These are phyloP conservation scores for Esox masquinongy DNA, from an alignment of 2,797 vertebrate genomes.

Conservation along the genomic window DNA sequence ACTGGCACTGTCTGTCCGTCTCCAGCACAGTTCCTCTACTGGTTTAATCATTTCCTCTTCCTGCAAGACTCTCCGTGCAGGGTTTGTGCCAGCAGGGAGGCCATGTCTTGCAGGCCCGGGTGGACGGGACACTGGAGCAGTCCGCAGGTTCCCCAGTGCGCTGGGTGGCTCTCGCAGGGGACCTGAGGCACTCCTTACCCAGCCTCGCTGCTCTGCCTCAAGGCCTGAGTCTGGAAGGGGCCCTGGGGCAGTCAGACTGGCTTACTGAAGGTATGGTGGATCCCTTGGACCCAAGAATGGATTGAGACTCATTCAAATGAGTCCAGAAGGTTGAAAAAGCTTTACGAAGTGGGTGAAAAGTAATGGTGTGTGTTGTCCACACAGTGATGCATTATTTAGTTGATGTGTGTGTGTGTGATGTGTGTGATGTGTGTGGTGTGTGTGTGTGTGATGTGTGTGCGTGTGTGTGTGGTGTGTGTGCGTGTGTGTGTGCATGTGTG, in stretches of 20 bases:
- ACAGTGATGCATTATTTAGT: neutral
- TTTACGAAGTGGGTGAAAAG: too few relatives aligned
- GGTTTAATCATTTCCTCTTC: conserved; percentile 6
- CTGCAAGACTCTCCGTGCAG: conserved; percentile 68
- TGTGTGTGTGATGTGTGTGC: too few relatives aligned
- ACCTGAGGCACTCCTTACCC: conserved; percentile 71
- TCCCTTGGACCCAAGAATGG: neutral
- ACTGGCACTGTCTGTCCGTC: too few relatives aligned
- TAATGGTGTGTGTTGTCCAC: neutral
- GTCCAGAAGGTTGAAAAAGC: neutral
- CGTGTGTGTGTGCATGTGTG: conserved; percentile 5
- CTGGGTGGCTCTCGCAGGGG: conserved; percentile 68
- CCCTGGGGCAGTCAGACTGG: conserved; percentile 64
- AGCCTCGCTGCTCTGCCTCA: conserved; percentile 64
- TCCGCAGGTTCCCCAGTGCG: conserved; percentile 55
- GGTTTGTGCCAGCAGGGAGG: conserved; percentile 67
- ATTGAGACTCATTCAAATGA: neutral
- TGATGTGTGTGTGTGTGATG: neutral
- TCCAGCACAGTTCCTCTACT: too few relatives aligned
- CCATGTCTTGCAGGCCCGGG: conserved; percentile 55
- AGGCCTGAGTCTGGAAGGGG: conserved; percentile 66
- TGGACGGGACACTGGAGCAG: conserved; percentile 64
- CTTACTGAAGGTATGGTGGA: conserved; percentile 66
- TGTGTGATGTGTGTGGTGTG: conserved; percentile 1
- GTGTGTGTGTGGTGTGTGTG: neutral